These are phyloP conservation scores for Nothocercus nigrocapillus DNA, from an alignment of 2,113 vertebrate species.

Conservation along the genomic window DNA sequence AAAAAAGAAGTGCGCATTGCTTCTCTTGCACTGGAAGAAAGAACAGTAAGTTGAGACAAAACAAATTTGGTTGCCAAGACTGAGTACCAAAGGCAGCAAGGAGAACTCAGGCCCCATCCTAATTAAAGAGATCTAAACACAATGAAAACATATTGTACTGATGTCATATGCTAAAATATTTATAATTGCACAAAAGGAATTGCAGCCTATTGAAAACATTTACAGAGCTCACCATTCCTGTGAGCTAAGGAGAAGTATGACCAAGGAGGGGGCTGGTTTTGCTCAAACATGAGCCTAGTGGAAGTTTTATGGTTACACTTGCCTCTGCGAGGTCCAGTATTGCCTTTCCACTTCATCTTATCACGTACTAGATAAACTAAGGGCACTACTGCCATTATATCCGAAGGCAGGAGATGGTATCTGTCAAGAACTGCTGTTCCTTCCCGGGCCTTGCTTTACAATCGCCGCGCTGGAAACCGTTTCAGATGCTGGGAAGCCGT, in stretches of 20 bases:
- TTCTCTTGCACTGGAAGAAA: slow-evolving; percentile 57
- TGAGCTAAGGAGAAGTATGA: neutral
- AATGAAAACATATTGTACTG: slow-evolving; percentile 70
- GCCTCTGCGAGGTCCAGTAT: slow-evolving; percentile 24
- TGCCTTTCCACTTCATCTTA: slow-evolving; percentile 8
- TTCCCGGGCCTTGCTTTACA: neutral
- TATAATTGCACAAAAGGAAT: slow-evolving; percentile 67
- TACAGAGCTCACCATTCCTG: slow-evolving; percentile 17
- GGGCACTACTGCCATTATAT: neutral
- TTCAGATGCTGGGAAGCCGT: neutral
- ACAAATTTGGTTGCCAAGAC: slow-evolving; percentile 70
- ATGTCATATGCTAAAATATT: slow-evolving; percentile 76
- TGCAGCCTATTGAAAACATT: slow-evolving; percentile 59
- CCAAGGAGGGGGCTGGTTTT: neutral
- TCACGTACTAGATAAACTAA: neutral
- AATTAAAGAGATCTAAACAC: slow-evolving; percentile 74
- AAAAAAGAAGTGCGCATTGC: slow-evolving; percentile 53
- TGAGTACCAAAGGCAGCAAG: slow-evolving; percentile 67
- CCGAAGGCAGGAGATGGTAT: slow-evolving; percentile 29
- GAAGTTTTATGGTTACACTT: slow-evolving; percentile 34
- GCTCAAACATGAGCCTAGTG: neutral
- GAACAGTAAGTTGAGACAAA: slow-evolving; percentile 68
- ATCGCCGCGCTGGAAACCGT: neutral
- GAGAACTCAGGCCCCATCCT: slow-evolving; percentile 67
- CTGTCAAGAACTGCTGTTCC: neutral